These are phyloP conservation scores for Leucoptera coffeella DNA, from an alignment of 2,888 invertebrate species.

Conservation along the genomic window DNA sequence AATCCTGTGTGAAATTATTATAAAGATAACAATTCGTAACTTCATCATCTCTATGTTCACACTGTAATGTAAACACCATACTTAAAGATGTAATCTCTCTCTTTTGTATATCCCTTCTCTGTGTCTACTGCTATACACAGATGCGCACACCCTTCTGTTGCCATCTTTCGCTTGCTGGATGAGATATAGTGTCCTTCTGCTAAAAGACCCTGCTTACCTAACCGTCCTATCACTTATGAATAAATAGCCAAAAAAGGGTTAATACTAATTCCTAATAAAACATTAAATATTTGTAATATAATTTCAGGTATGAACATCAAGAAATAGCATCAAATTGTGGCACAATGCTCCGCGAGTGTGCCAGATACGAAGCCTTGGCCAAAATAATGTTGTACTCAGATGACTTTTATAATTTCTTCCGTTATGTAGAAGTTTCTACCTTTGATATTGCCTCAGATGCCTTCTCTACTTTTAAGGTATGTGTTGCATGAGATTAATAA, in stretches of 20 bases:
- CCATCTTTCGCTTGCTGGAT: too few relatives aligned
- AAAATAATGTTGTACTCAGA: slow-evolving; percentile 97
- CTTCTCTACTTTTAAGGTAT: slow-evolving; percentile 99
- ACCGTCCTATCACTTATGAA: too few relatives aligned
- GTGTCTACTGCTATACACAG: too few relatives aligned
- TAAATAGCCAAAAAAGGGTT: not conserved
- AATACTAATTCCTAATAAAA: not conserved
- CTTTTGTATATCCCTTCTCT: too few relatives aligned
- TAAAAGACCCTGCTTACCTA: too few relatives aligned
- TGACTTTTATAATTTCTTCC: slow-evolving; percentile 99
- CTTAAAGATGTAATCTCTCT: too few relatives aligned
- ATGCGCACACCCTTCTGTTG: too few relatives aligned
- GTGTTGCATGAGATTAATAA: not conserved
- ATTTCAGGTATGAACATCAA: slow-evolving; percentile 89
- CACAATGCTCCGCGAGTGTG: slow-evolving; percentile 97
- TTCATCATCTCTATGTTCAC: too few relatives aligned
- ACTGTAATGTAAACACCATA: too few relatives aligned
- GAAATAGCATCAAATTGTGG: slow-evolving; percentile 99
- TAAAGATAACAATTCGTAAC: too few relatives aligned
- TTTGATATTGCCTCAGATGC: slow-evolving; percentile 99
- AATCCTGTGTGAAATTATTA: too few relatives aligned
- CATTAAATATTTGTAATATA: slow-evolving; percentile 2
- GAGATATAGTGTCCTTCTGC: too few relatives aligned
- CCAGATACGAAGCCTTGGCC: slow-evolving; percentile 95
- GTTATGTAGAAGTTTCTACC: slow-evolving; percentile 98